Base-by-base conservation (phyloP, 1,140 invertebrate genomes). In the Bombus superbus region DNA sequence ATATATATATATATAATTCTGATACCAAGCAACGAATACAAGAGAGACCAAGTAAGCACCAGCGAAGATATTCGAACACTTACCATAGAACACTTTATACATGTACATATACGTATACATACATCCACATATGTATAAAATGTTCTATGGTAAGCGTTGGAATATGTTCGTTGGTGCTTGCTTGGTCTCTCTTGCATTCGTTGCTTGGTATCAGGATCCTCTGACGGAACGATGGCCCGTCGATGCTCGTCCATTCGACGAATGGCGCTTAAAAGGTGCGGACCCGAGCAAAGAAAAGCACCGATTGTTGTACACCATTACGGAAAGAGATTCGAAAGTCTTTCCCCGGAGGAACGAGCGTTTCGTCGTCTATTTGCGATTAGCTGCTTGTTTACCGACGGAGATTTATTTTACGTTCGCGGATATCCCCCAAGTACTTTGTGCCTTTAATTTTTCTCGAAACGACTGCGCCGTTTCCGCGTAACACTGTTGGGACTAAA, bases 341-440 rank as follows among this genome's bases (percentile, higher is more conserved):
- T 15, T 28, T 74, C 71, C 28, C 44, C 0, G 15, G 42, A 69
- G 62, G 22, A 81, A 57, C n/a, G 40, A n/a, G 18, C 18, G 2
- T 11, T 18, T 22, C 40, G 11, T 13, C 38, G 68, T 57, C 79
- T 57, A 28, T 81, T 72, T 44, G 47, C 79, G 68, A 81, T 72
- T 72, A 72, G 68, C 28, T 15, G n/a, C 53, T 42, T 73, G 53
- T 44, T 81, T 81, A 72, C 68, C 38, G 6, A 38, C 28, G 18
- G 38, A n/a, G 53, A 72, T 71, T 81, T 62, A 73, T 73, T 62
- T 81, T 62, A 53, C 35, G 38, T 72, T 42, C 11, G 4, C 15
- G 47, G n/a, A 32, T 15, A 32, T 59, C 74, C 32, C 47, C 10
- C n/a, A 76, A 76, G 53, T 6, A 59, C 32, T 57, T 38, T 15